Evolutionary conservation across 2,113 vertebrate genomes (phyloP), one percentile per base, ranked within the genome.

Genomic region (Turnix velox): DNA sequence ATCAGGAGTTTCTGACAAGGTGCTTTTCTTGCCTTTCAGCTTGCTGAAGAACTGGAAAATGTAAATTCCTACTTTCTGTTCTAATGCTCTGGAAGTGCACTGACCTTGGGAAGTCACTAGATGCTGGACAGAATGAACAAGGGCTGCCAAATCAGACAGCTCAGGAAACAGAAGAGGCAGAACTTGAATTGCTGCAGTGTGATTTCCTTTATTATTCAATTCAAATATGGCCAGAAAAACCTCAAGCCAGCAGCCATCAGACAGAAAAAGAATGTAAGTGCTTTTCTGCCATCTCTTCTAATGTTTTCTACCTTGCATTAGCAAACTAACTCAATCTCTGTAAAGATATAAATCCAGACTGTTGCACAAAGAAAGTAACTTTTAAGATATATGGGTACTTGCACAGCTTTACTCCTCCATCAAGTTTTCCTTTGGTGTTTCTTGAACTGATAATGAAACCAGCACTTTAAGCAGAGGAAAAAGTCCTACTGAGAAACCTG

Each of bases 191-290:
- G 88, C 59, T 80, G 65, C 86, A 92, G 91, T 18, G 16, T 42
- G 69, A 83, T 90, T 89, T 80, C 73, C 77, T 93, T 76, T 92
- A 69, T 80, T 90, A 87, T 78, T 89, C 91, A 71, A 84, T 33
- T 88, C 66, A 77, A 12, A 0, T 77, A 86, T 22, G 73, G 77
- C 48, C 71, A 83, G 76, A 93, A 76, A 90, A 93, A 45, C 1
- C 1, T n/a, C 6, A 77, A 91, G 68, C 51, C 33, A 93, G 52
- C 33, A 65, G 71, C 59, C 66, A 54, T 88, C 67, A 84, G 17
- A 77, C 23, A 91, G 46, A 55, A 89, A 88, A 94, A 83, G 24
- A 94, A 77, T 19, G 30, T n/a, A 75, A 75, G 19, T 14, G 79
- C 24, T 77, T 51, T 94, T 30, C 39, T 78, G 40, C 84, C 77